Evolutionary conservation across 2,888 invertebrate genomes (phyloP).

Genomic region (Napeogenes inachia): DNA sequence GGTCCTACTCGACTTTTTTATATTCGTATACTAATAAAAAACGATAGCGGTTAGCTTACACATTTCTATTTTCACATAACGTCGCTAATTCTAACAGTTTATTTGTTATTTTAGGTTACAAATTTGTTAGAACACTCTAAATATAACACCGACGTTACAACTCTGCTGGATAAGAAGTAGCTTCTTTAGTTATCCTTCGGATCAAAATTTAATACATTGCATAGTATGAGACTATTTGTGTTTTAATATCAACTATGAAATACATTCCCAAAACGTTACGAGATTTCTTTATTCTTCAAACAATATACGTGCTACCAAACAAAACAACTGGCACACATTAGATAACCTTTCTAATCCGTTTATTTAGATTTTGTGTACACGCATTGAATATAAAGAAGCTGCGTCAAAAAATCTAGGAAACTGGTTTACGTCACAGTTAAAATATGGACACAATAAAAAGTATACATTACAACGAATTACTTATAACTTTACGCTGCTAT

Average conservation of each 20-base stretch:
- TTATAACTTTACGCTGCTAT: too few relatives aligned
- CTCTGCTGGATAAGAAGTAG: too few relatives aligned
- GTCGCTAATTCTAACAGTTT: too few relatives aligned
- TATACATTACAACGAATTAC: not conserved
- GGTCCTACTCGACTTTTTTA: not conserved
- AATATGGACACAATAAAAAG: not conserved
- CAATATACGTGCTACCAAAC: constrained; percentile 34
- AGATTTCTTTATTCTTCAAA: constrained; percentile 32
- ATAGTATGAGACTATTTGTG: too few relatives aligned
- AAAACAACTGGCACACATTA: constrained; percentile 34
- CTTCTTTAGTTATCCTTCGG: too few relatives aligned
- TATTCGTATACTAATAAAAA: too few relatives aligned
- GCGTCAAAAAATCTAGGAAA: not conserved
- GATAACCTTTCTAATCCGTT: constrained; percentile 37
- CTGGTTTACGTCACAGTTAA: not conserved
- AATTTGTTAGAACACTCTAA: too few relatives aligned
- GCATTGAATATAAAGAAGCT: constrained; percentile 33
- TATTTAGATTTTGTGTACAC: constrained; percentile 35
- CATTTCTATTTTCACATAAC: too few relatives aligned
- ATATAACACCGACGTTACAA: too few relatives aligned
- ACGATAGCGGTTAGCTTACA: too few relatives aligned
- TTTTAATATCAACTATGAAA: not conserved
- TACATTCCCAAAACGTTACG: constrained; percentile 20
- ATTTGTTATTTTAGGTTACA: too few relatives aligned
- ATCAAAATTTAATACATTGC: too few relatives aligned